Conservation (phyloP, 2,797 vertebrate species). For the Allobates femoralis region DNA sequence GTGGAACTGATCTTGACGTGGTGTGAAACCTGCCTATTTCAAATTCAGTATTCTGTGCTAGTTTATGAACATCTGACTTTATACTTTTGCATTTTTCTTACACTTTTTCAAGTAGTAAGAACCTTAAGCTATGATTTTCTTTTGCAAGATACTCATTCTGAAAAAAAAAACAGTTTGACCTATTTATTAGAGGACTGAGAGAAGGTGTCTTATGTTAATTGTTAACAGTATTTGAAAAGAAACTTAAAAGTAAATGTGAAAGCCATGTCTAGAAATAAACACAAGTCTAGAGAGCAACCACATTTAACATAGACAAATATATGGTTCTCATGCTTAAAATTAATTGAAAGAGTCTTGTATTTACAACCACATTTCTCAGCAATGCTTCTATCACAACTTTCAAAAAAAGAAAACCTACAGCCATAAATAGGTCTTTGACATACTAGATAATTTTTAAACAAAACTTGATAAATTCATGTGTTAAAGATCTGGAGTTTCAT, state of each 20-base stretch:
- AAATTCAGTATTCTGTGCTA: background rate
- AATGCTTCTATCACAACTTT: conserved; percentile 28
- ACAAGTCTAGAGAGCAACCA: background rate
- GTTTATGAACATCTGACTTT: background rate
- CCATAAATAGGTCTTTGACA: conserved; percentile 21
- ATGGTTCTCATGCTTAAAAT: conserved; percentile 33
- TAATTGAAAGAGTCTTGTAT: conserved; percentile 14
- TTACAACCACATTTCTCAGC: background rate
- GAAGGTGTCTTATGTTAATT: background rate
- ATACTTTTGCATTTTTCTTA: background rate
- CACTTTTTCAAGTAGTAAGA: background rate
- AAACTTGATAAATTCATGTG: conserved; percentile 14
- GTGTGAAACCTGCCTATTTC: too few species aligned
- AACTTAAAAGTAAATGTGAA: background rate
- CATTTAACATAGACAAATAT: conserved; percentile 27
- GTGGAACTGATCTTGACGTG: too few species aligned
- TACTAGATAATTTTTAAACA: conserved; percentile 8
- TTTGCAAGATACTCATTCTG: background rate
- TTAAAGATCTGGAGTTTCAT: background rate
- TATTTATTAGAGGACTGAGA: background rate
- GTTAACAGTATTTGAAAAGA: conserved; percentile 1
- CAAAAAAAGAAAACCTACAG: conserved; percentile 27
- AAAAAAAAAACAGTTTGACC: background rate
- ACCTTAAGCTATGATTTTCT: background rate
- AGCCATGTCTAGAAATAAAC: background rate